Conservation (phyloP, 2,888 invertebrate genomes). For the Priocnemis perturbator region DNA sequence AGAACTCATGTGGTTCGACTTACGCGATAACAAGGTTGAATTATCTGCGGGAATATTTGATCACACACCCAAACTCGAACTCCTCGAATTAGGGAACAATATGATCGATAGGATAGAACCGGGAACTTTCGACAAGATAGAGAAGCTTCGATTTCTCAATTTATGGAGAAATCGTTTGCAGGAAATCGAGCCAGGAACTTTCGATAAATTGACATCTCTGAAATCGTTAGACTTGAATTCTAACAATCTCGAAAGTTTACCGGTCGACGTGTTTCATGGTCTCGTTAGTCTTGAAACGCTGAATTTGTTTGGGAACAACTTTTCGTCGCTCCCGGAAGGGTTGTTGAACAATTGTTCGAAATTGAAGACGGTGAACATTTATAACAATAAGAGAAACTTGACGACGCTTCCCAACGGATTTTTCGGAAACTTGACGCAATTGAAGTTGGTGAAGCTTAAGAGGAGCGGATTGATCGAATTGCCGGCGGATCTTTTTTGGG, state of each 20-base stretch:
- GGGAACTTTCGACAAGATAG: slow-evolving; percentile 79
- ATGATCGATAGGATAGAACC: slow-evolving; percentile 80
- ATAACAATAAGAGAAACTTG: slow-evolving; percentile 74
- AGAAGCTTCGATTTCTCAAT: slow-evolving; percentile 79
- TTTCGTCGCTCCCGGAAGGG: slow-evolving; percentile 79
- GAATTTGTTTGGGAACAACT: slow-evolving; percentile 82
- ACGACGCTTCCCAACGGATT: slow-evolving; percentile 78
- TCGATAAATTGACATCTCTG: slow-evolving; percentile 80
- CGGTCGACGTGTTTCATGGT: slow-evolving; percentile 72
- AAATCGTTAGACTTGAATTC: slow-evolving; percentile 82
- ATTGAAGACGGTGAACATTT: slow-evolving; percentile 75
- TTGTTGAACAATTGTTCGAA: slow-evolving; percentile 79
- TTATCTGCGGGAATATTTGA: slow-evolving; percentile 53
- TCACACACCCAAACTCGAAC: slow-evolving; percentile 73
- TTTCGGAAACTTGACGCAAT: slow-evolving; percentile 79
- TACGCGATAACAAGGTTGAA: slow-evolving; percentile 78
- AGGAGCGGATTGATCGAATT: slow-evolving; percentile 78
- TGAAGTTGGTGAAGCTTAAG: slow-evolving; percentile 79
- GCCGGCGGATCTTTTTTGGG: slow-evolving; percentile 81
- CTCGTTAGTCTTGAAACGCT: slow-evolving; percentile 80
- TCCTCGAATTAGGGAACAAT: slow-evolving; percentile 83
- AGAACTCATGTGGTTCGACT: slow-evolving; percentile 81
- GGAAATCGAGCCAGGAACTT: slow-evolving; percentile 80
- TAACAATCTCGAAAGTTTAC: slow-evolving; percentile 80
- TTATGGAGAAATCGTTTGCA: slow-evolving; percentile 83